A percentile compares a stretch with the other conserved stretches of the same genome.
phyloP scores from a whole-genome alignment of 2,888 invertebrate species.

The Melangyna quadrimaculata region DNA sequence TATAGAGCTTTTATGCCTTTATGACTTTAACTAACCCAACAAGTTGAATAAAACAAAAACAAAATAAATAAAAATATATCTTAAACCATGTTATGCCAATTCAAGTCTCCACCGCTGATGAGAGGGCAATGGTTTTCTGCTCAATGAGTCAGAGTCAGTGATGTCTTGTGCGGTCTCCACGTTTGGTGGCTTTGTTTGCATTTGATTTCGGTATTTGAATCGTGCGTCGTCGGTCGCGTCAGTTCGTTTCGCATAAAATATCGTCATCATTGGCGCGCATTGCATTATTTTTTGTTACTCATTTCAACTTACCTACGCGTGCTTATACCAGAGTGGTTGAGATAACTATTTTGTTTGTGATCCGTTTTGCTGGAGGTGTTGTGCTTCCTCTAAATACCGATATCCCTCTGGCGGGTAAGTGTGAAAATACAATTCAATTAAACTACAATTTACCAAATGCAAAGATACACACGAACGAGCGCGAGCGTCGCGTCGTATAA shows the following conservation, averaged over 20 bases:
- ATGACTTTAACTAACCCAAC: constrained; percentile 10
- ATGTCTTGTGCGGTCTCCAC: constrained; percentile 48
- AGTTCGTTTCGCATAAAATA: background rate
- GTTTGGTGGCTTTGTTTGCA: constrained; percentile 32
- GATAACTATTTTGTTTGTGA: constrained; percentile 28
- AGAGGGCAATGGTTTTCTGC: constrained; percentile 51
- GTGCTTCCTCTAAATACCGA: background rate
- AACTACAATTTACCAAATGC: constrained; percentile 59
- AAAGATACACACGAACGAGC: constrained; percentile 24
- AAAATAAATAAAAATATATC: constrained; percentile 34
- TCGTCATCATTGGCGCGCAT: background rate
- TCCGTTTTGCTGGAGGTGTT: constrained; percentile 23
- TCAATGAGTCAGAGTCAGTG: constrained; percentile 63
- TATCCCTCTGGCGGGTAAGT: constrained; percentile 48
- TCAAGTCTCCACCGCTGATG: background rate
- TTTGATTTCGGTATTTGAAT: background rate
- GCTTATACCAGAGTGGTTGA: background rate
- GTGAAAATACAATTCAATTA: constrained; percentile 64
- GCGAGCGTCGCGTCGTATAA: no score
- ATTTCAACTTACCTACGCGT: background rate
- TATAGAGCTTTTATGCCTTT: constrained; percentile 53
- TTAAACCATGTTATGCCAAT: constrained; percentile 34
- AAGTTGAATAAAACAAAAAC: constrained; percentile 11
- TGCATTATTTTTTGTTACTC: background rate
- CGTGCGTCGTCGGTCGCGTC: no score